phyloP scores from a whole-genome alignment of 2,888 invertebrate species.

The Heteropelma amictum region DNA sequence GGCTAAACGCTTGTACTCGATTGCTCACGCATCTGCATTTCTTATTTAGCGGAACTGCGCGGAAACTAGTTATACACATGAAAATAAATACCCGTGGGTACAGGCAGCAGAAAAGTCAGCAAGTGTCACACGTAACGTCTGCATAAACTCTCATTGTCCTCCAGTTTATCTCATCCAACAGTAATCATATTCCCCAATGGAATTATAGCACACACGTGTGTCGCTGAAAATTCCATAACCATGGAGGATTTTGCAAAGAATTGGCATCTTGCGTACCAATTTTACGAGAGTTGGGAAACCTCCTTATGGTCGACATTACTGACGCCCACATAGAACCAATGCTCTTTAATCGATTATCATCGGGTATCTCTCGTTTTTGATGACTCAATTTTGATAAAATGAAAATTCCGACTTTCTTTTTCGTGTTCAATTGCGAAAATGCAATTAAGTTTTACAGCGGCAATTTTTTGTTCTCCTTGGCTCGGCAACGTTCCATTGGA shows the following conservation, averaged over 20 bases:
- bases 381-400: too few species aligned
- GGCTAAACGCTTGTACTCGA: background rate
- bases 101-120: too few species aligned
- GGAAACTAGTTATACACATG: too few species aligned
- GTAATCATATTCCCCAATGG: constrained; percentile 35
- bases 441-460: too few species aligned
- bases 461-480: too few species aligned
- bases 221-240: constrained; percentile 54
- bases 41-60: background rate
- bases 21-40: constrained; percentile 3
- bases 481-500: too few species aligned
- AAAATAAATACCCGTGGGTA: too few species aligned
- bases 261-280: constrained; percentile 18
- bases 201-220: constrained; percentile 42
- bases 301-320: background rate
- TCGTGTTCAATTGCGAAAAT: too few species aligned
- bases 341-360: too few species aligned
- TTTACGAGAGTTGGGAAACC: constrained; percentile 8
- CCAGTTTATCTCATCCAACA: background rate
- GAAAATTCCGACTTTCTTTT: too few species aligned
- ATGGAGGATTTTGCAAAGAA: background rate
- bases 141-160: background rate
- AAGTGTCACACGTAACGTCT: constrained; percentile 2
- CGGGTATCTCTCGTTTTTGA: too few species aligned
- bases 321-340: too few species aligned